phyloP scores from a whole-genome alignment of 2,888 invertebrate species.

The Andricus curvator region DNA sequence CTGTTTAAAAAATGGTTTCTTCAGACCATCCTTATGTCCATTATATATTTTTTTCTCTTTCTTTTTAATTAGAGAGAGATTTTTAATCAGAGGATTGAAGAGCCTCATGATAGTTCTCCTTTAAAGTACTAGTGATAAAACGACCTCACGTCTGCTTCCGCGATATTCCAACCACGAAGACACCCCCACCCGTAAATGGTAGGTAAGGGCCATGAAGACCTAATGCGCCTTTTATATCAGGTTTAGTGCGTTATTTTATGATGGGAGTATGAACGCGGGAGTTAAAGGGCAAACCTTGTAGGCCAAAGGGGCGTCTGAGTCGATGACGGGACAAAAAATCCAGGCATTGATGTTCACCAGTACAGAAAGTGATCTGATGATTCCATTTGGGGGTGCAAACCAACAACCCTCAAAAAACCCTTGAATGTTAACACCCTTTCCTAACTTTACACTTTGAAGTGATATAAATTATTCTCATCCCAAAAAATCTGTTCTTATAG shows the following conservation, averaged over 20 bases:
- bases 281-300: slow-evolving; percentile 41
- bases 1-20: no score
- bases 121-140: slow-evolving; percentile 32
- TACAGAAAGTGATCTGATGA: background rate
- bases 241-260: slow-evolving; percentile 55
- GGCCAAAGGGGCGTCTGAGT: background rate
- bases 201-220: slow-evolving; percentile 53
- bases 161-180: slow-evolving; percentile 44
- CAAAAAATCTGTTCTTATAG: no score
- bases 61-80: background rate
- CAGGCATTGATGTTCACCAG: slow-evolving; percentile 6
- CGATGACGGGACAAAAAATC: background rate
- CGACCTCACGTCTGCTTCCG: slow-evolving; percentile 37
- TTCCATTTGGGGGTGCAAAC: background rate
- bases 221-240: slow-evolving; percentile 60
- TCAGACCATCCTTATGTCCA: no score
- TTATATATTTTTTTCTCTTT: no score
- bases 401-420: background rate
- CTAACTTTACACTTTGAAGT: no score
- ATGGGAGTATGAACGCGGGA: slow-evolving; percentile 43
- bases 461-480: no score
- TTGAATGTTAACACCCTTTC: no score
- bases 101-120: slow-evolving; percentile 1
- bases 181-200: slow-evolving; percentile 45
- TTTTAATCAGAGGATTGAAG: background rate